Base-by-base conservation (phyloP, 2,113 vertebrate genomes). In the Myrmophylax atrothorax region DNA sequence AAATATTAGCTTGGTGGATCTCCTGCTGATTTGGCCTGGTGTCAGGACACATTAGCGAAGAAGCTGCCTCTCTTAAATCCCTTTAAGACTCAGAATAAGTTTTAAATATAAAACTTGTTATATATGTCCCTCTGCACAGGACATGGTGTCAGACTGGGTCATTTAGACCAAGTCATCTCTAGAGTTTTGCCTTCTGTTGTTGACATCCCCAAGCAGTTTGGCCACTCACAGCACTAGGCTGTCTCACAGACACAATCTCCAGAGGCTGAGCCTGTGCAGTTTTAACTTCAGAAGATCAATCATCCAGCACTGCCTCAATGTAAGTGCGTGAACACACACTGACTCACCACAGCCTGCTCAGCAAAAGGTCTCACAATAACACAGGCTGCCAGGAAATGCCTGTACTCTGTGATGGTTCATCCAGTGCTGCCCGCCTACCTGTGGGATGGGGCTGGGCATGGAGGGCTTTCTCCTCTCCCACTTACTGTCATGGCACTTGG, bases 361-460 rank as follows among this genome's bases (percentile, higher is more conserved):
- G 87, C 35, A 52, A 47, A 88, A 90, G 82, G 72, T 80, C 91
- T 83, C 23, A 17, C 84, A 59, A 8, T 3, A 66, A 18, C 73
- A 18, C 33, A 6, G 29, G 75, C 83, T 96, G 79, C 93, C 93
- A 81, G 96, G 93, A 95, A 96, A 60, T 10, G 49, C 28, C 1
- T 31, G 60, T 58, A 1, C 29, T 63, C 79, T 7, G 13, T 46
- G 90, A 26, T 58, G 75, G 68, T 23, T 92, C 80, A 49, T 22
- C 62, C 37, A 14, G 68, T 2, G 42, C 85, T 94, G 64, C 92
- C 68, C 90, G 80, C 83, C 85, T 77, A 23, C 53, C 90, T 68
- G 96, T 67, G 92, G 75, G 88, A 88, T 52, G 52, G 58, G 77
- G 79, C 82, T 49, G 76, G 44, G 40, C 56, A 31, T 23, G 60